Evolutionary conservation across 2,113 vertebrate species (phyloP), one percentile per base, ranked within the genome.

Genomic region (Turnix velox): DNA sequence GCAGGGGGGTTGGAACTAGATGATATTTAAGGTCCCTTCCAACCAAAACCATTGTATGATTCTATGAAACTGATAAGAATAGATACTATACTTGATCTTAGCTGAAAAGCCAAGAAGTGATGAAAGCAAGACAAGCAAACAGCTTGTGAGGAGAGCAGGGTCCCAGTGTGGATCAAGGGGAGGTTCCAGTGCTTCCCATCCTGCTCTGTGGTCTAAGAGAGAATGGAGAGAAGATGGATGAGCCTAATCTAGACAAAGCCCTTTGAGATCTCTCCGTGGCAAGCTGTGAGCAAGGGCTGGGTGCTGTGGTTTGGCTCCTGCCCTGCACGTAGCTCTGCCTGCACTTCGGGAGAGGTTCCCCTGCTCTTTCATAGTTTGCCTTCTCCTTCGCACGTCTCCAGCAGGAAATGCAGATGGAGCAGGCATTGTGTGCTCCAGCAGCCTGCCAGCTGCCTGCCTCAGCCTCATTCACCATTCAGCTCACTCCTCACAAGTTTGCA

Each of bases 391-490:
- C 95, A 95, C 81, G 87, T 94, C 95, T 93, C 82, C 82, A 75
- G 25, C 94, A 94, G 95, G 97, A 96, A 95, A 85, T 69, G 96
- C 93, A 66, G 88, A 82, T 95, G 84, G 87, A 87, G 94, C 91
- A 95, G 94, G 92, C 94, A 96, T 84, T 96, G 95, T 92, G 13
- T 61, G 88, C 73, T 52, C 58, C 87, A 92, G 83, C 92, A 94
- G 87, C 87, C 91, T 91, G 92, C 91, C 97, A 93, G 93, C 85
- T 96, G 94, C 95, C 85, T 88, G 5, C 61, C 92, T 86, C 52
- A 37, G 90, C 90, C 90, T 92, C 43, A 90, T 94, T 93, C 92
- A 89, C 91, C 42, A 96, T 94, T 95, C 94, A 65, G 88, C 86
- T 89, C 91, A 91, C 62, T 89, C 88, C 92, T 49, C 85, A 78